Base-by-base conservation (phyloP, 2,888 invertebrate genomes). In the Orchesella flavescens region DNA sequence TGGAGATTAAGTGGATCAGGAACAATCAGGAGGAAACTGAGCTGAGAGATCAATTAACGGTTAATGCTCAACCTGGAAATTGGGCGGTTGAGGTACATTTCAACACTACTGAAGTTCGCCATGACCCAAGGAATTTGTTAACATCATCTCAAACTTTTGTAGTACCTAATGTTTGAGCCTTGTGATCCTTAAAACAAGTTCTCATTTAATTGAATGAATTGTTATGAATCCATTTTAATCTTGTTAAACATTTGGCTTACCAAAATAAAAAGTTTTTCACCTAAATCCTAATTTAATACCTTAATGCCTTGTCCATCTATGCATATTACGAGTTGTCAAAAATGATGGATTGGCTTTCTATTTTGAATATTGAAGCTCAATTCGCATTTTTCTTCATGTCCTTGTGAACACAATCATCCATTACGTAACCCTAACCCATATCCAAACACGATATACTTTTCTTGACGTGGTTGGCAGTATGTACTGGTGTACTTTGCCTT, bases 1-100 rank as follows among this genome's bases (percentile, higher is more conserved):
- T 86, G 21, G 61, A 82, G 44, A 74, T 86, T 2, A 75, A 46
- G 4, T 87, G 87, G 87, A 49, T 61, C 55, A n/a, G 13, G 17
- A 55, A 80, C 24, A 49, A 44, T 34, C 55, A 55, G 1, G 87
- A 86, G 21, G 79, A 85, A 49, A 15, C 9, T 3, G 24, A 59
- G 0, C 23, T 83, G 1, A 34, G 23, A 17, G 71, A 86, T 61
- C 24, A 53, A 43, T 85, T 86, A 55, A 46, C 49, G 13, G 63
- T 84, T 19, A 17, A 46, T 19, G 79, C 83, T 3, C 10, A n/a
- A 9, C 61, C 75, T 17, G 86, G 86, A 17, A 61, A 17, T 17
- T 84, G 84, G 84, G 9, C 13, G 5, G 81, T 77, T 17, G 44
- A 63, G 19, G 81, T 84, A 7, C 57, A 81, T 13, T 76, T 84